Conservation (phyloP, 2,797 vertebrate species). For the Sciurus carolinensis region DNA sequence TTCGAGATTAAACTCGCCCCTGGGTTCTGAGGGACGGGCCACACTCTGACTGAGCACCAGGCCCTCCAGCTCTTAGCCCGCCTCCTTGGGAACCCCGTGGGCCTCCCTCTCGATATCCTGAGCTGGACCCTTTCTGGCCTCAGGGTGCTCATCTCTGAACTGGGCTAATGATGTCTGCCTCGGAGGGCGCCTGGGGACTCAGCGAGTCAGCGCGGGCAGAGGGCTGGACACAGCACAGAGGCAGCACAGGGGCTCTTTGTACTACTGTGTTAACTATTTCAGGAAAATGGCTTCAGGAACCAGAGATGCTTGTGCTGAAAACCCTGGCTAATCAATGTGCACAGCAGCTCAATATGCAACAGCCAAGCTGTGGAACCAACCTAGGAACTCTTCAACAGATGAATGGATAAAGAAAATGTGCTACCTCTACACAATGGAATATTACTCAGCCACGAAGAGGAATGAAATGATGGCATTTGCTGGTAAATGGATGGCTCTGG, state of each 20-base stretch:
- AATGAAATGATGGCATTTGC: too few species aligned
- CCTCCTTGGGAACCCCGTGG: neutral
- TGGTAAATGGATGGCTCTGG: too few species aligned
- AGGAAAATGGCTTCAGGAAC: neutral
- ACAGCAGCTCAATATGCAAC: too few species aligned
- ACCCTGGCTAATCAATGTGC: neutral
- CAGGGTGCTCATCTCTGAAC: neutral
- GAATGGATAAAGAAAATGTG: too few species aligned
- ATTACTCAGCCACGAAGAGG: too few species aligned
- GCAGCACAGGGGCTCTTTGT: rapidly evolving
- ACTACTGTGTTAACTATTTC: neutral
- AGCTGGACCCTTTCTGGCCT: neutral
- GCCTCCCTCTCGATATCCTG: neutral
- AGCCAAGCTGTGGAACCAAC: too few species aligned
- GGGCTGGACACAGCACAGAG: neutral
- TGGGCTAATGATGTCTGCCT: too few species aligned
- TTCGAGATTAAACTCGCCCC: neutral
- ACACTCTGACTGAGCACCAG: too few species aligned
- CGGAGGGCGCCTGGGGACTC: rapidly evolving
- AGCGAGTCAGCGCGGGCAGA: rapidly evolving
- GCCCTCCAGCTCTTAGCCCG: neutral
- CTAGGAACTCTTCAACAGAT: too few species aligned
- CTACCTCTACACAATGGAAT: too few species aligned
- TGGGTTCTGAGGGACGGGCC: neutral
- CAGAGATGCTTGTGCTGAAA: neutral